These are phyloP conservation scores for Menidia menidia DNA, from an alignment of 2,797 vertebrate species.

Conservation along the genomic window DNA sequence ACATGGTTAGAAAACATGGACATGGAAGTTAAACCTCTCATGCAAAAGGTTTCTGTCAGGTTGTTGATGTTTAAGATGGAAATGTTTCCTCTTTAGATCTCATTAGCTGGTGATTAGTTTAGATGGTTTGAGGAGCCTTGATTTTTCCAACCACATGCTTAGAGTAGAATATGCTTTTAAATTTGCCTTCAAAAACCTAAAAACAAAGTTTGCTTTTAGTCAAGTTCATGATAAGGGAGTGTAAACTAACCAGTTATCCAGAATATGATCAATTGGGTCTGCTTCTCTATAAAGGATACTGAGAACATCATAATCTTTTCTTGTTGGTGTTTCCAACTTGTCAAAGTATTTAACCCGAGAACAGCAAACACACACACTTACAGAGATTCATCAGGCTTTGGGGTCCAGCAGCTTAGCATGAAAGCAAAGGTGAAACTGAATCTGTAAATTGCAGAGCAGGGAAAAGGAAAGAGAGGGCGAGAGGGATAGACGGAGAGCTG, in stretches of 20 bases:
- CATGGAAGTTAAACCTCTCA: too few species aligned
- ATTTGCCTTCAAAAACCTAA: too few species aligned
- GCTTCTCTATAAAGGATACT: neutral
- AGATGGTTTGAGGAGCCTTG: too few species aligned
- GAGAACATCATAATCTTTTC: constrained; percentile 3
- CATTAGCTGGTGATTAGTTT: too few species aligned
- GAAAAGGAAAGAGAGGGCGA: constrained; percentile 80
- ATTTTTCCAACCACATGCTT: too few species aligned
- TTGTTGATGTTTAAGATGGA: too few species aligned
- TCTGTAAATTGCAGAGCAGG: constrained; percentile 98
- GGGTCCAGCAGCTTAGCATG: constrained; percentile 90
- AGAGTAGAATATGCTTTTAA: too few species aligned
- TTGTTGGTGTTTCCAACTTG: constrained; percentile 27
- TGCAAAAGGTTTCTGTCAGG: too few species aligned
- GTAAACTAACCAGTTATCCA: neutral
- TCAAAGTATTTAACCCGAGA: constrained; percentile 56
- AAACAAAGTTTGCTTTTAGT: too few species aligned
- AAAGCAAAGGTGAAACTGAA: constrained; percentile 98
- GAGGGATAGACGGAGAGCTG: constrained; percentile 87
- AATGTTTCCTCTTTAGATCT: too few species aligned
- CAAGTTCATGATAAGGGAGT: neutral
- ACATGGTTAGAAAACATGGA: neutral
- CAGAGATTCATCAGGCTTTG: constrained; percentile 88
- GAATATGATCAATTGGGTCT: neutral
- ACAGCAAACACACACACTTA: constrained; percentile 65